Conservation (phyloP, 2,888 invertebrate genomes). For the Lathronympha strigana region DNA sequence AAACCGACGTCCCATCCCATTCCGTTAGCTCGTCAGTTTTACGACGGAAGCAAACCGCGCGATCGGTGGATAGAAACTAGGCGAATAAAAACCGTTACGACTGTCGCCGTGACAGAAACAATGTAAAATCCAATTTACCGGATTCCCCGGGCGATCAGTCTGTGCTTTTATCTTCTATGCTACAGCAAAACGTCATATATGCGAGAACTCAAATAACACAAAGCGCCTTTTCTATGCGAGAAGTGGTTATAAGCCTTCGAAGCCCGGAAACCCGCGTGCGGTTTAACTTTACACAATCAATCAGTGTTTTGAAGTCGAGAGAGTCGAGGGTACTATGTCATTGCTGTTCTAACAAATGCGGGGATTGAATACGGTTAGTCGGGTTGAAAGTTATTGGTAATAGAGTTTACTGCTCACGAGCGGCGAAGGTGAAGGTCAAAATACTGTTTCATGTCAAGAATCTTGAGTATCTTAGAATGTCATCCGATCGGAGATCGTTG, state of each 20-base stretch:
- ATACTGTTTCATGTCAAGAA: conserved; percentile 5
- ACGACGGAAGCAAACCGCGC: conserved; percentile 60
- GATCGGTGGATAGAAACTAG: conserved; percentile 47
- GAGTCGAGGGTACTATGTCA: conserved; percentile 49
- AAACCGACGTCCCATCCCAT: neutral
- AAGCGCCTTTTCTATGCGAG: conserved; percentile 10
- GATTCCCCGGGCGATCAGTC: conserved; percentile 49
- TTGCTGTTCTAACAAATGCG: conserved; percentile 43
- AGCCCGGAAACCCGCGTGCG: conserved; percentile 44
- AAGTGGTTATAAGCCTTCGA: conserved; percentile 47
- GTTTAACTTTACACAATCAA: conserved; percentile 60
- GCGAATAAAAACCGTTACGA: conserved; percentile 60
- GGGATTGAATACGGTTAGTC: conserved; percentile 23
- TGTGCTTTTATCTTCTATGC: conserved; percentile 51
- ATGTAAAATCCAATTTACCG: conserved; percentile 67
- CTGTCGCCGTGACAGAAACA: conserved; percentile 55
- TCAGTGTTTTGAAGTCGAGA: conserved; percentile 53
- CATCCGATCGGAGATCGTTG: conserved; percentile 1
- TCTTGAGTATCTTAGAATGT: conserved; percentile 7
- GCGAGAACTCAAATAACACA: neutral
- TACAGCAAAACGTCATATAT: conserved; percentile 1
- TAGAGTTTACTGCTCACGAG: neutral
- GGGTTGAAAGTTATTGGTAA: conserved; percentile 10
- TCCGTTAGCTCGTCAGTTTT: conserved; percentile 55
- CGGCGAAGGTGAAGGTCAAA: neutral